Percentiles rank a stretch among this genome's conserved stretches.
Conservation (phyloP, 2,797 vertebrate species). For the Alfaro cultratus region DNA sequence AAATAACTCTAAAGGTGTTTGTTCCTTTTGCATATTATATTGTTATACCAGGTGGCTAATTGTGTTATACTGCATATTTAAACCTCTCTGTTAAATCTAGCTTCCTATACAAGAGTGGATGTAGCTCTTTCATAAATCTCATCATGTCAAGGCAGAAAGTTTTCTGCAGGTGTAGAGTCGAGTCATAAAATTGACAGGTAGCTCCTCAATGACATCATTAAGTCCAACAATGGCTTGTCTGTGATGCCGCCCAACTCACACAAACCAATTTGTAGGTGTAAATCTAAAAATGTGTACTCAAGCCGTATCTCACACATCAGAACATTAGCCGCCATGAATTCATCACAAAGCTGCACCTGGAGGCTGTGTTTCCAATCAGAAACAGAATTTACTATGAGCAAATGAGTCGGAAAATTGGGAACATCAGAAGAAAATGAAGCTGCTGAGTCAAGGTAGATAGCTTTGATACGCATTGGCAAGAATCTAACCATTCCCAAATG, state of each 20-base stretch:
- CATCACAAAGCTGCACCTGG: slow-evolving; percentile 25
- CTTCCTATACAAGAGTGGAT: slow-evolving; percentile 38
- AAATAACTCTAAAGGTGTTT: slow-evolving; percentile 1
- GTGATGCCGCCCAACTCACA: slow-evolving; percentile 10
- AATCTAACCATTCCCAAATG: slow-evolving; percentile 51
- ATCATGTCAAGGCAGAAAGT: slow-evolving; percentile 41
- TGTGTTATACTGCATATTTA: slow-evolving; percentile 29
- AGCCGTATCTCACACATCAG: slow-evolving; percentile 17
- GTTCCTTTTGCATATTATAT: slow-evolving; percentile 21
- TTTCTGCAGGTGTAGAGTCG: slow-evolving; percentile 47
- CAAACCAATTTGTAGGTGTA: slow-evolving; percentile 48
- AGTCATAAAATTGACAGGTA: slow-evolving; percentile 56
- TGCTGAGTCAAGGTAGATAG: slow-evolving; percentile 26
- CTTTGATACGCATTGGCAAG: slow-evolving; percentile 23
- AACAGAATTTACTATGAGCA: slow-evolving; percentile 36
- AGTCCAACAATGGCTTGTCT: slow-evolving; percentile 45
- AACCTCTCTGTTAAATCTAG: slow-evolving; percentile 24
- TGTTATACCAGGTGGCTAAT: slow-evolving; percentile 16
- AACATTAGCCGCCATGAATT: slow-evolving; percentile 14
- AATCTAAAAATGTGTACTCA: slow-evolving; percentile 30
- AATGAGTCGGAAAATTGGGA: slow-evolving; percentile 46
- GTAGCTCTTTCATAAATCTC: slow-evolving; percentile 45
- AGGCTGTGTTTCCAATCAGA: slow-evolving; percentile 31
- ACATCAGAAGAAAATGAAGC: slow-evolving; percentile 50
- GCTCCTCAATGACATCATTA: slow-evolving; percentile 49